phyloP scores from a whole-genome alignment of 1,140 invertebrate species.

The Bilobella aurantiaca region DNA sequence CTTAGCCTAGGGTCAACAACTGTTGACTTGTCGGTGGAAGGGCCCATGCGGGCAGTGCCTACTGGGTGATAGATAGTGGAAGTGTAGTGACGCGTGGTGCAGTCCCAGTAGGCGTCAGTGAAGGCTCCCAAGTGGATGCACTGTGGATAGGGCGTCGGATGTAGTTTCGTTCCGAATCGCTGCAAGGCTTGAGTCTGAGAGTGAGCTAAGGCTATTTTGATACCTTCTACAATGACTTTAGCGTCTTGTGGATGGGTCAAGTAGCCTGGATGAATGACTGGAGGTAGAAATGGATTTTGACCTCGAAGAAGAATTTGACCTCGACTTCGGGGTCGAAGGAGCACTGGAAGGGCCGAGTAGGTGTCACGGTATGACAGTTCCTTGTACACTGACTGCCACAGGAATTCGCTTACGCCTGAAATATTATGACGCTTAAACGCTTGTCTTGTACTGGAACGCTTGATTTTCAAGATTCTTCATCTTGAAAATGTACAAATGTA shows the following conservation, averaged over 20 bases:
- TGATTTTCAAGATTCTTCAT: too few species aligned
- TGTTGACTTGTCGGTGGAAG: conserved; percentile 47
- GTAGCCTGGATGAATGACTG: conserved; percentile 84
- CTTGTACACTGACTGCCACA: conserved; percentile 76
- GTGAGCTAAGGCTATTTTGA: conserved; percentile 66
- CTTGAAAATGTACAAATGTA: background rate
- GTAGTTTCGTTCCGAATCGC: conserved; percentile 62
- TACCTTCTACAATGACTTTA: conserved; percentile 62
- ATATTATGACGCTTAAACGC: too few species aligned
- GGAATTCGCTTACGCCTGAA: conserved; percentile 57
- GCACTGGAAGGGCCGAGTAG: conserved; percentile 67
- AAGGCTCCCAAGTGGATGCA: conserved; percentile 63
- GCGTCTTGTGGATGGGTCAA: conserved; percentile 70
- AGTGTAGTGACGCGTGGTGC: conserved; percentile 64
- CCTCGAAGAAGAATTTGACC: conserved; percentile 69
- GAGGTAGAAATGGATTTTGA: conserved; percentile 65
- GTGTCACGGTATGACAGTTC: conserved; percentile 64
- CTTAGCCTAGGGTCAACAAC: conserved; percentile 34
- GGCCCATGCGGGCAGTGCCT: conserved; percentile 64
- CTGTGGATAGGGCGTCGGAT: conserved; percentile 59
- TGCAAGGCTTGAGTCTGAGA: conserved; percentile 68
- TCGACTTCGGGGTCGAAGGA: conserved; percentile 68
- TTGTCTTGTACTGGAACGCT: too few species aligned
- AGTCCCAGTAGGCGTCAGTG: conserved; percentile 76
- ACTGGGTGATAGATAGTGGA: conserved; percentile 68